A percentile compares a stretch with the other conserved stretches of the same genome.
Conservation (phyloP, 2,113 vertebrate species). For the Potamarius usumacintae region DNA sequence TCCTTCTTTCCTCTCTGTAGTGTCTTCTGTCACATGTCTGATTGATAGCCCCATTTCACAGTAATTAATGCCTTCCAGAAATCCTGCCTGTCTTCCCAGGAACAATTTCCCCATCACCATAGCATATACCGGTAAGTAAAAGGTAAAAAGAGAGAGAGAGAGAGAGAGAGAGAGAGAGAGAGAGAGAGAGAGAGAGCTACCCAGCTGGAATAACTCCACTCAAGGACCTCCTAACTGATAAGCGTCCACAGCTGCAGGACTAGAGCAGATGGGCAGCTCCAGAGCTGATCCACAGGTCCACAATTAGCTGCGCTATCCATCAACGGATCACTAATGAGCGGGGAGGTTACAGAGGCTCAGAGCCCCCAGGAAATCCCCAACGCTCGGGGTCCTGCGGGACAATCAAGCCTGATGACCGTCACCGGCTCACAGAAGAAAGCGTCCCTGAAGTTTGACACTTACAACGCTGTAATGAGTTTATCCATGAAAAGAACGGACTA, state of each 20-base stretch:
- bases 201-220: slow-evolving; percentile 51
- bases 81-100: slow-evolving; percentile 50
- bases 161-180: neutral
- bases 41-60: slow-evolving; percentile 56
- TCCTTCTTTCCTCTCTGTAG: slow-evolving; percentile 22
- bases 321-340: slow-evolving; percentile 55
- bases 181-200: neutral
- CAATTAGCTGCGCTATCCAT: slow-evolving; percentile 54
- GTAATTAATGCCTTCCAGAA: slow-evolving; percentile 60
- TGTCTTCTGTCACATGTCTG: slow-evolving; percentile 46
- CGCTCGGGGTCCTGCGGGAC: slow-evolving; percentile 30
- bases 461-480: slow-evolving; percentile 32
- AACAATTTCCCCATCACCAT: slow-evolving; percentile 41
- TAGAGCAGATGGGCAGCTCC: slow-evolving; percentile 43
- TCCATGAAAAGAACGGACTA: neutral
- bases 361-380: slow-evolving; percentile 48
- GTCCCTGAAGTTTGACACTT: slow-evolving; percentile 42
- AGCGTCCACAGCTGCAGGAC: slow-evolving; percentile 54
- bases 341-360: slow-evolving; percentile 18
- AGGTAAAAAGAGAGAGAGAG: slow-evolving; percentile 17
- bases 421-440: slow-evolving; percentile 29
- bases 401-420: slow-evolving; percentile 39
- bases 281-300: slow-evolving; percentile 34
- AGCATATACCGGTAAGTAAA: slow-evolving; percentile 19
- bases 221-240: slow-evolving; percentile 51